Conservation (phyloP, 2,888 invertebrate species). For the Acrobeloides nanus region DNA sequence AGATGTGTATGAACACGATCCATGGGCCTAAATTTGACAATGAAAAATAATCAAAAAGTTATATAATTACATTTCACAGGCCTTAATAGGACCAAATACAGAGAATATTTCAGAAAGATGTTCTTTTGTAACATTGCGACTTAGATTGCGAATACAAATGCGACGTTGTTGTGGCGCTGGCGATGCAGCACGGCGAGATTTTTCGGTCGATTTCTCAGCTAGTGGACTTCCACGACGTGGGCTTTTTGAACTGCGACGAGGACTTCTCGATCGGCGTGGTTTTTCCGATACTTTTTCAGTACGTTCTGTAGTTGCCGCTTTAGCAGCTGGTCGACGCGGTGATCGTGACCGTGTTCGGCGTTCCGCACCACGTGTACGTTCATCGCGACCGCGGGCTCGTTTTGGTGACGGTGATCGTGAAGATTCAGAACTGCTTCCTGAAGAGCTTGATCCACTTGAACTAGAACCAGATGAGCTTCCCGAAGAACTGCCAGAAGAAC, state of each 20-base stretch:
- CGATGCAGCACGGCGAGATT: slow-evolving; percentile 23
- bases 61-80: slow-evolving; percentile 81
- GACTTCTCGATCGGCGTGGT: too few relatives aligned
- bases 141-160: slow-evolving; percentile 5
- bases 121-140: slow-evolving; percentile 58
- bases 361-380: slow-evolving; percentile 7
- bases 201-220: slow-evolving; percentile 2
- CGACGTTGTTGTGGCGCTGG: slow-evolving; percentile 13
- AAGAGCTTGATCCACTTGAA: slow-evolving; percentile 20
- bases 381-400: slow-evolving; percentile 16
- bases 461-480: slow-evolving; percentile 29
- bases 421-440: slow-evolving; percentile 2
- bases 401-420: slow-evolving; percentile 22
- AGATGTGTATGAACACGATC: slow-evolving; percentile 80
- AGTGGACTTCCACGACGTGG: slow-evolving; percentile 26
- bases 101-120: slow-evolving; percentile 84
- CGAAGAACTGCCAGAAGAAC: slow-evolving; percentile 13
- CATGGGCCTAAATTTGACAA: too few relatives aligned
- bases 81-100: slow-evolving; percentile 66
- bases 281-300: too few relatives aligned
- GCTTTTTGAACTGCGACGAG: slow-evolving; percentile 20
- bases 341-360: not conserved
- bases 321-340: not conserved
- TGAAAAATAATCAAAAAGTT: too few relatives aligned
- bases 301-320: slow-evolving; percentile 4